Conservation (phyloP, 2,888 invertebrate genomes). For the Psylliodes chrysocephalus region DNA sequence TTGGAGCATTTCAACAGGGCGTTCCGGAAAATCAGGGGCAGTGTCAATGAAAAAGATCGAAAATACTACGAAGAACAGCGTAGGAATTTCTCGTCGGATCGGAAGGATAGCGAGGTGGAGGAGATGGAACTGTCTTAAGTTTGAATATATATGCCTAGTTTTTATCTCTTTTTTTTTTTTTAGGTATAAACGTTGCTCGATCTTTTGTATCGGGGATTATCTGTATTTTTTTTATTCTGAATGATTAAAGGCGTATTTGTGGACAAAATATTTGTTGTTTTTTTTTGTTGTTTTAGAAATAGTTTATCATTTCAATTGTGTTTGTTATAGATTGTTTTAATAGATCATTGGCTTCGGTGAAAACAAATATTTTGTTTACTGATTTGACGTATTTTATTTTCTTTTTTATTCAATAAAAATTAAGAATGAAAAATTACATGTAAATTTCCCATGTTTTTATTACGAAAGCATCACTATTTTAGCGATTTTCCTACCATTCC, state of each 20-base stretch:
- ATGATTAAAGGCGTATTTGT: background rate
- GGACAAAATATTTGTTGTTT: background rate
- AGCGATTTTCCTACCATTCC: no score
- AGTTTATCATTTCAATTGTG: no score
- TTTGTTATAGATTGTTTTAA: no score
- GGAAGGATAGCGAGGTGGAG: constrained; percentile 53
- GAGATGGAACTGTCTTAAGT: constrained; percentile 42
- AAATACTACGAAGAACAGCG: constrained; percentile 80
- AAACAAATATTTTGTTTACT: constrained; percentile 17
- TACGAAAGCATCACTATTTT: no score
- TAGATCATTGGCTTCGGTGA: no score
- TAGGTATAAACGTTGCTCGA: constrained; percentile 9
- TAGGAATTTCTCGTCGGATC: constrained; percentile 71
- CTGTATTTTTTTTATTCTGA: background rate
- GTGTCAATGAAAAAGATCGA: constrained; percentile 84
- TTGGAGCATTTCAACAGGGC: constrained; percentile 82
- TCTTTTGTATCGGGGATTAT: background rate
- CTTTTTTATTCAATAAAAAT: no score
- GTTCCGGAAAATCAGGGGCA: constrained; percentile 83
- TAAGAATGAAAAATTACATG: no score
- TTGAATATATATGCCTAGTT: no score
- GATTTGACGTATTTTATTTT: constrained; percentile 8
- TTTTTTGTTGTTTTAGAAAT: no score
- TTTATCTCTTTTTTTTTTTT: background rate
- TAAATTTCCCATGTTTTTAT: no score